A percentile compares a stretch with the other conserved stretches of the same genome.
phyloP scores from a whole-genome alignment of 2,113 vertebrate species.

The Neogale vison region DNA sequence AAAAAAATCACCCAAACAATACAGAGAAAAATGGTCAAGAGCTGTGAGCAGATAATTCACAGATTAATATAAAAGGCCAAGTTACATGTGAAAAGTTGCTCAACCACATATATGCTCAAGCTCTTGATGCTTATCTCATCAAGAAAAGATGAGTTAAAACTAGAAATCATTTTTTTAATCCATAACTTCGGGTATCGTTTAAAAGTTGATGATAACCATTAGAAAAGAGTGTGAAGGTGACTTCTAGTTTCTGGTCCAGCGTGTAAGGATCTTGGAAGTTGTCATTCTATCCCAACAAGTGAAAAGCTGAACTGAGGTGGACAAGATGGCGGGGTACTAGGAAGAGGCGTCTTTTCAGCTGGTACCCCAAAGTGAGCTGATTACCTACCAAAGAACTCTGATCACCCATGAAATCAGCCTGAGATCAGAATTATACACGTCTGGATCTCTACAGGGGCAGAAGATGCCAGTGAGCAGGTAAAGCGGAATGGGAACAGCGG shows the following conservation, averaged over 20 bases:
- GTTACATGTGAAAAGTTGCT: neutral
- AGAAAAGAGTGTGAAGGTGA: neutral
- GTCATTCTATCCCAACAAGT: neutral
- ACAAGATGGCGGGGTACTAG: too few relatives aligned
- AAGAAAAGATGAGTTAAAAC: conserved; percentile 24
- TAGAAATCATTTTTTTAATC: conserved; percentile 9
- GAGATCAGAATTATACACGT: too few relatives aligned
- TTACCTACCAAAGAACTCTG: too few relatives aligned
- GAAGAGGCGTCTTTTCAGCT: too few relatives aligned
- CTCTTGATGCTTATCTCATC: neutral
- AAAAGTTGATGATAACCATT: neutral
- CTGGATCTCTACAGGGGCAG: too few relatives aligned
- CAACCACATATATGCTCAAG: neutral
- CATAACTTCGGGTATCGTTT: neutral
- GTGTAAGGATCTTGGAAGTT: neutral
- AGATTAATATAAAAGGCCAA: conserved; percentile 6
- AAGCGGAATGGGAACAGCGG: too few relatives aligned
- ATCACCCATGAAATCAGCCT: too few relatives aligned
- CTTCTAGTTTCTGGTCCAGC: neutral
- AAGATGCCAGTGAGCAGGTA: too few relatives aligned
- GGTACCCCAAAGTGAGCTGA: too few relatives aligned
- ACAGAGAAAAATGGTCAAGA: neutral
- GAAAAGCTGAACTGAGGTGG: neutral
- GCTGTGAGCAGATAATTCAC: neutral
- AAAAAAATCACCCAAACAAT: neutral